Base-by-base conservation (phyloP, 23 tunicate species). In the Halocynthia roretzi region DNA sequence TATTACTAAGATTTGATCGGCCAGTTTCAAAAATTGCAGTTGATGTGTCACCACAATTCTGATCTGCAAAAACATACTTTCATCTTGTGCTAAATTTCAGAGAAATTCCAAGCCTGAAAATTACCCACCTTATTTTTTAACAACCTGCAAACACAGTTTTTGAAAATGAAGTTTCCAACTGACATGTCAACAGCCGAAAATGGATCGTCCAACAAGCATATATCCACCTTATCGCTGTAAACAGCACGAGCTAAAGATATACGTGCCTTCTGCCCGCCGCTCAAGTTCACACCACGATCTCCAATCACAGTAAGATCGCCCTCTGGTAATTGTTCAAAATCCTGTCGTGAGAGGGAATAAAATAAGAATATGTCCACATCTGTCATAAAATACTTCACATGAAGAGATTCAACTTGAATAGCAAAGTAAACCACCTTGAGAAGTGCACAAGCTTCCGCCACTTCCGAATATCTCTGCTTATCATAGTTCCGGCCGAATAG, bases 181-280 rank as follows among this genome's bases (percentile, higher is more conserved):
- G 76, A 15, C 6, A 84, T 57, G 77, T 94, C 98, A 18, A 94
- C 90, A 7, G 98, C 98, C 54, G 86, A 71, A 15, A 94, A 76
- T 44, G 98, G 98, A 77, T 94, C 98, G 57, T 94, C 98, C 68
- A 94, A 40, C 21, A 94, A 58, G n/a, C 53, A 75, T 8, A 94
- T 77, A 62, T 94, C 87, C 6, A 60, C 21, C 48, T 84, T 62
- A 20, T 60, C 48, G 12, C 83, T 61, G 71, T 94, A 94, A 21
- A 83, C 94, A 12, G 82, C 82, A 76, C 98, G 75, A 7, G 98
- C 98, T 10, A 94, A 77, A 52, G 82, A 84, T 14, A 94, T 77
- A 17, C 98, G 54, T 10, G 98, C 98, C 81, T 87, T 87, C 80
- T 94, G 98, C 5, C 98, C 98, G 6, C 98, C 98, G 70, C 94